Percentiles rank a stretch among this genome's conserved stretches.
These are phyloP conservation scores for Anguilla marmorata DNA, from an alignment of 2,797 vertebrate genomes.

Conservation along the genomic window DNA sequence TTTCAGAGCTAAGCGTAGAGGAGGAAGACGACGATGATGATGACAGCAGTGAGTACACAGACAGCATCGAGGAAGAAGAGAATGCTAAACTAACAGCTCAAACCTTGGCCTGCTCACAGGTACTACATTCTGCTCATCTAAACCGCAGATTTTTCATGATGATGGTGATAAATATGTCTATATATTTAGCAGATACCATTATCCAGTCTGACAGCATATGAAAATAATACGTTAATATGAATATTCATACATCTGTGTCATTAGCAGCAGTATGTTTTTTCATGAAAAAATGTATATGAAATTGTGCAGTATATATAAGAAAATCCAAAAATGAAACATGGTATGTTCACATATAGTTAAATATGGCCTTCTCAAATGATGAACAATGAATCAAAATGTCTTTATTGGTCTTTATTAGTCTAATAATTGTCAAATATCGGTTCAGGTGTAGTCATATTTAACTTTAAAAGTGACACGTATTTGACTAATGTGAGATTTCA, in stretches of 20 bases:
- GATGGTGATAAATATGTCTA: neutral
- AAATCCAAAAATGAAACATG: neutral
- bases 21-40: constrained; percentile 62
- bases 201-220: neutral
- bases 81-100: constrained; percentile 47
- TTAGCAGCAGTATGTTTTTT: neutral
- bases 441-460: neutral
- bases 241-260: neutral
- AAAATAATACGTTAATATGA: neutral
- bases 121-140: constrained; percentile 29
- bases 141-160: constrained; percentile 6
- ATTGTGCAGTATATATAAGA: neutral
- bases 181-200: neutral
- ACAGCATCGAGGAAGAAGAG: constrained; percentile 73
- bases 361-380: too few relatives aligned
- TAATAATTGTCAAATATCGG: neutral
- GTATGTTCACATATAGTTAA: neutral
- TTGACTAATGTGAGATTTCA: neutral
- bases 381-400: neutral
- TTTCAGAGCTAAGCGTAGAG: constrained; percentile 60
- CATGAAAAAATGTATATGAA: neutral
- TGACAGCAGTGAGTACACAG: constrained; percentile 65
- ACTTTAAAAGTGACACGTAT: neutral
- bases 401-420: neutral
- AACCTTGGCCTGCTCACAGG: constrained; percentile 48